Evolutionary conservation across 2,113 vertebrate species (phyloP).

Genomic region (Crotalus viridis): DNA sequence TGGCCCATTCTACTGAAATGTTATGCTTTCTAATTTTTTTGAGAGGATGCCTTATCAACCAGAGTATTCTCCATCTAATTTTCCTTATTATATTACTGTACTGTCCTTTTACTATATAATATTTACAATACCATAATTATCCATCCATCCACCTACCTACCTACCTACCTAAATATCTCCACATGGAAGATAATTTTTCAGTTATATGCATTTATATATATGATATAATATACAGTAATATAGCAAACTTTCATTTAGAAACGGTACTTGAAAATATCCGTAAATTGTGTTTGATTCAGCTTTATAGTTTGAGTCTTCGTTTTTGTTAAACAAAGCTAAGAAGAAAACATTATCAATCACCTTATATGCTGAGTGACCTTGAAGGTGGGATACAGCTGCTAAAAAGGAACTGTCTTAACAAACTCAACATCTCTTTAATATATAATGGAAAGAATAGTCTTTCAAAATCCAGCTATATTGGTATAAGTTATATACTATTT

Average conservation of each 20-base stretch:
- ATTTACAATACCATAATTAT: neutral
- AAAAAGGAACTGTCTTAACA: neutral
- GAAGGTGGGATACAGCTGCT: neutral
- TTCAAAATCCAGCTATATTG: neutral
- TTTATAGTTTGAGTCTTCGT: neutral
- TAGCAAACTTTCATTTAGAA: conserved; percentile 10
- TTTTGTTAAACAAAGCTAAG: neutral
- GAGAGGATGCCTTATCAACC: neutral
- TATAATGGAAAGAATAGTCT: neutral
- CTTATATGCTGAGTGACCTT: neutral
- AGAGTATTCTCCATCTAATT: neutral
- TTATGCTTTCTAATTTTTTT: neutral
- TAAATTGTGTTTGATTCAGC: conserved; percentile 8
- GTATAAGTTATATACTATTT: neutral
- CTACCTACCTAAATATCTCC: neutral
- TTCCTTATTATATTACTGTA: neutral
- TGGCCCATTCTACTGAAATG: neutral
- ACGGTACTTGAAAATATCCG: conserved; percentile 1
- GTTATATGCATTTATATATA: neutral
- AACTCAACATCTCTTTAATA: neutral
- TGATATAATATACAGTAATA: neutral
- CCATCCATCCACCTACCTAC: too few relatives aligned
- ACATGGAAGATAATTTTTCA: neutral
- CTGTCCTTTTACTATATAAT: neutral
- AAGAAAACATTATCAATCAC: neutral